Base-by-base conservation (phyloP, 2,888 invertebrate genomes). In the Tigriopus californicus region DNA sequence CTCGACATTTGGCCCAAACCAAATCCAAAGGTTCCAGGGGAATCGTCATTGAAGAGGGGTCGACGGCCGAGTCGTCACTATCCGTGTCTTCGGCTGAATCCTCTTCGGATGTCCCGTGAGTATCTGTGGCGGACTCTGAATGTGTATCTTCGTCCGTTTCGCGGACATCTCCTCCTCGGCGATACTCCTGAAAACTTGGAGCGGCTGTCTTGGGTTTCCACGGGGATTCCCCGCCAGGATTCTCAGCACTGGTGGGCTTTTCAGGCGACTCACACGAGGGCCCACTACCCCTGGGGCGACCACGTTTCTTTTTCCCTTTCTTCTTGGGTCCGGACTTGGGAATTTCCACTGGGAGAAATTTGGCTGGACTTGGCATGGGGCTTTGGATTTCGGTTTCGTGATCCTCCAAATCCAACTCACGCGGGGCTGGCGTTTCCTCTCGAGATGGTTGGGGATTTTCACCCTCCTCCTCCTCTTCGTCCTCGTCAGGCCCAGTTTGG, bases 1-100 rank as follows among this genome's bases (percentile, higher is more conserved):
- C 89, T 65, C 86, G 80, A 75, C 92, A 92, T 70, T 95, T 94
- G 18, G 94, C 94, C 95, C 94, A 95, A 1, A 95, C 94, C 51
- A 94, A 77, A 70, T 91, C 89, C 62, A 94, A 73, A 1, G 91
- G 88, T 66, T 86, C 83, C 61, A 91, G 70, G 41, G 79, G 71
- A 70, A 73, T 71, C 41, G 65, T 62, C 58, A 48, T 10, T 60
- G 65, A 15, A 40, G 33, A 49, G 8, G 25, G 13, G 11, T 44
- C 42, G 11, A 54, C 61, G 11, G 62, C 63, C 11, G 62, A 61
- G 47, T 62, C 64, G 41, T 63, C 64, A 8, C 62, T 61, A n/a
- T 60, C 62, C 5, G 61, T 59, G 25, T 62, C 65, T 15, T 61
- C 61, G 33, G 62, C 62, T 6, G 61, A 62, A 53, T 63, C 64